Conservation (phyloP, 53 echinoderm and acorn worm genomes). For the Luidia sarsii region DNA sequence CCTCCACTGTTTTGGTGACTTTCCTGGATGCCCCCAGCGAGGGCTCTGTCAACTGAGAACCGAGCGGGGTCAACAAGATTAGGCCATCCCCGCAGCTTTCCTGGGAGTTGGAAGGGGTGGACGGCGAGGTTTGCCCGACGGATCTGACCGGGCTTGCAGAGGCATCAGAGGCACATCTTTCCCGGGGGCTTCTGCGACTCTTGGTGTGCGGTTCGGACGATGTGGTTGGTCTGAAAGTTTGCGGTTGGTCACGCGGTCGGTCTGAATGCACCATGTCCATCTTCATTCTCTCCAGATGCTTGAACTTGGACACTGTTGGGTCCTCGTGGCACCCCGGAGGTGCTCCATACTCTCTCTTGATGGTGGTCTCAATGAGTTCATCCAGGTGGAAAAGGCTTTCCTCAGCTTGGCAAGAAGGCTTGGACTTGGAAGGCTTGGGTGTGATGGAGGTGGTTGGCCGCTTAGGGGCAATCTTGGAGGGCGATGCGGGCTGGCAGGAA, state of each 20-base stretch:
- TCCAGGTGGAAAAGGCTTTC: no score
- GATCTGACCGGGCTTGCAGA: neutral
- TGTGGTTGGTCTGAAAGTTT: neutral
- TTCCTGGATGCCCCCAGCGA: neutral
- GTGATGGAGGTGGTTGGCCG: no score
- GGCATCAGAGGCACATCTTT: neutral
- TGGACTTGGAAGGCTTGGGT: no score
- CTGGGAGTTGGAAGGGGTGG: slow-evolving; percentile 18
- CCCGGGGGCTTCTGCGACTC: neutral
- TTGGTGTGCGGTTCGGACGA: neutral
- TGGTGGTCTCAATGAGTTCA: neutral
- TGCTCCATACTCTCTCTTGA: neutral
- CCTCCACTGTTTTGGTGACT: neutral
- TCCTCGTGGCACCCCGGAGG: neutral
- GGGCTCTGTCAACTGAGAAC: neutral
- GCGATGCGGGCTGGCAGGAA: no score
- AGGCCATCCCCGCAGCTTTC: slow-evolving; percentile 4
- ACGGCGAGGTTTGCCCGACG: neutral
- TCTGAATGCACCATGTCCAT: slow-evolving; percentile 1
- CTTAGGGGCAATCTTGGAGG: no score
- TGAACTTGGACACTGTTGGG: slow-evolving; percentile 12
- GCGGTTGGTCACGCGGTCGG: neutral
- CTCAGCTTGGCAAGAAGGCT: no score
- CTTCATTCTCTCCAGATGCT: slow-evolving; percentile 38
- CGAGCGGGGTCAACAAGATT: slow-evolving; percentile 21